Conservation (phyloP, 2,797 vertebrate genomes). For the Pantherophis vulpinus region DNA sequence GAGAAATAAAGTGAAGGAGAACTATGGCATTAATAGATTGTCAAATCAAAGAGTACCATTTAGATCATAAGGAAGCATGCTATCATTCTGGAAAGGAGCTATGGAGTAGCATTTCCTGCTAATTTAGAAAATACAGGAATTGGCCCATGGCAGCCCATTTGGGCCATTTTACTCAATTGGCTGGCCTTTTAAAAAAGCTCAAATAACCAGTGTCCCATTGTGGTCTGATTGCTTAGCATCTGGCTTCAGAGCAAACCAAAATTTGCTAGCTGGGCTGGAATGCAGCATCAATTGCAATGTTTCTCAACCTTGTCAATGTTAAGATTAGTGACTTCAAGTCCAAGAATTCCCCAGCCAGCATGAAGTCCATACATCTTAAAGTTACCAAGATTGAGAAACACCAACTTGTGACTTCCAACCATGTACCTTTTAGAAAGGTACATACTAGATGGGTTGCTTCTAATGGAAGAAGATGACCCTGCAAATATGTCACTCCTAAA, state of each 20-base stretch:
- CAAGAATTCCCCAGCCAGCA: background rate
- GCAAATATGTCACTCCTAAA: background rate
- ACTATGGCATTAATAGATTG: background rate
- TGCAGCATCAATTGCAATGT: background rate
- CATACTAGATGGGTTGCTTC: background rate
- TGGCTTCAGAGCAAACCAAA: background rate
- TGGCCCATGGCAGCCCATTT: background rate
- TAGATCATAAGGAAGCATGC: background rate
- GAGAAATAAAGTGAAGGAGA: background rate
- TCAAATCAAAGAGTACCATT: background rate
- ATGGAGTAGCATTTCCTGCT: background rate
- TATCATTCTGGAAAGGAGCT: background rate
- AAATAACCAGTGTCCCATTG: background rate
- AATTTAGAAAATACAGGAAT: background rate
- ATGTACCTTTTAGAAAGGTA: background rate
- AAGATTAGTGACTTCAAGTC: background rate
- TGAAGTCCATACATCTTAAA: background rate
- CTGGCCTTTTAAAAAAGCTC: background rate
- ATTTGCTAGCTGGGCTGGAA: background rate
- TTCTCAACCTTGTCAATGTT: background rate
- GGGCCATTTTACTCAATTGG: background rate
- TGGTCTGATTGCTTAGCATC: background rate
- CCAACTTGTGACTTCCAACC: background rate
- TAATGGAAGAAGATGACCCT: background rate
- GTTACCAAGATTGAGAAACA: background rate